A percentile compares a stretch with the other conserved stretches of the same genome.
phyloP scores from a whole-genome alignment of 2,113 vertebrate genomes.

The Patagioenas fasciata region DNA sequence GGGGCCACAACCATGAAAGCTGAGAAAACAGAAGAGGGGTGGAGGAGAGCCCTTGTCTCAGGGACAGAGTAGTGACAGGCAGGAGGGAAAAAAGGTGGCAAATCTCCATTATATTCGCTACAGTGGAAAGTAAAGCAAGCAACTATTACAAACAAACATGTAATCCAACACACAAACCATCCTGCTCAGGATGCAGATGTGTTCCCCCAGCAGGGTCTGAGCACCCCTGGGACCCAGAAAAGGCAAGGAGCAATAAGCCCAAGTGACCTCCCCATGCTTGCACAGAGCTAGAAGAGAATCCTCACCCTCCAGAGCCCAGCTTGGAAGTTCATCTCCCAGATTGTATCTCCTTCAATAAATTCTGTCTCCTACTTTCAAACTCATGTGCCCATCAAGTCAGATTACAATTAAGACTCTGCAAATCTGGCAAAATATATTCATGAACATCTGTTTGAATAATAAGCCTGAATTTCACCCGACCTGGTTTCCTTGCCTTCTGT shows the following conservation, averaged over 20 bases:
- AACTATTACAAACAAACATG: not conserved
- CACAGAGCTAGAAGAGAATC: not conserved
- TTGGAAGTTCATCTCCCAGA: not conserved
- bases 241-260: not conserved
- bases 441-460: constrained; percentile 56
- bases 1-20: not conserved
- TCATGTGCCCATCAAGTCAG: not conserved
- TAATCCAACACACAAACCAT: not conserved
- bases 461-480: not conserved
- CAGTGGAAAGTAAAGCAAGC: not conserved
- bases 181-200: not conserved
- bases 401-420: constrained; percentile 35
- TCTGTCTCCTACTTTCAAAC: not conserved
- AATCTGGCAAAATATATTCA: constrained; percentile 43
- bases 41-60: not conserved
- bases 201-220: not conserved
- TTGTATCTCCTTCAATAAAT: not conserved
- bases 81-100: not conserved
- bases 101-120: not conserved
- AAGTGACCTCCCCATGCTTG: not conserved
- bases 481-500: constrained; percentile 13
- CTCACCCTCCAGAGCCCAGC: not conserved
- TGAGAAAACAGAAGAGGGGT: not conserved
- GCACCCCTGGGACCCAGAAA: not conserved
- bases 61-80: not conserved